Base-by-base conservation (phyloP, 2,113 vertebrate species). In the Corythaeola cristata region DNA sequence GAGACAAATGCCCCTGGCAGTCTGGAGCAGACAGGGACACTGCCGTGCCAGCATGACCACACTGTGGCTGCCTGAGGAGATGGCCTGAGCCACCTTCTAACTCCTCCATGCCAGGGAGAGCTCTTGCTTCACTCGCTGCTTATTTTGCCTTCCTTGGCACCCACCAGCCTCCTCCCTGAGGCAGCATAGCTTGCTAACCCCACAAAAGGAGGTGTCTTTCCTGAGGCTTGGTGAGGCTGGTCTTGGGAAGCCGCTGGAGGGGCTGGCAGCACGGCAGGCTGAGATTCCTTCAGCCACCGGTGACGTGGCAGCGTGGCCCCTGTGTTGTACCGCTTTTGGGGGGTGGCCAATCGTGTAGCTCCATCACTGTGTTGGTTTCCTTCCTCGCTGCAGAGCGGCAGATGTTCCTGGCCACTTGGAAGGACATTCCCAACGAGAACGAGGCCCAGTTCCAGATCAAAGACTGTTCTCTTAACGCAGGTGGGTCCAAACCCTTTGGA, bases 351-450 rank as follows among this genome's bases (percentile, higher is more conserved):
- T 17, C 2, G 6, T 8, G 24, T 16, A 17, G 37, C 32, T 23
- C 67, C 91, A 28, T 71, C 89, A 30, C 15, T 2, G 16, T 1
- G 3, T 10, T 9, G 44, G 3, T 73, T 63, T 68, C 4, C 0
- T 89, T 84, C 13, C 45, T 71, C 9, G 27, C 78, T 94, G 53
- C 97, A 99, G 99, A 99, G 89, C 97, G 99, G 45, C 99, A 99
- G 97, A 98, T 99, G 96, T 99, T 99, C 97, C 98, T 99, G 94
- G 99, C 99, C 90, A 99, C 99, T 2, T 99, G 99, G 99, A 99
- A 99, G 96, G 99, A 99, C 98, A 99, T 99, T 97, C 98, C 99
- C 78, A 99, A 99, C 13, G 99, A 99, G 83, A 99, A 99, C 1
- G 99, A 99, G 96, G 97, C 99, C 71, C 99, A 99, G 97, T 99